phyloP scores from a whole-genome alignment of 2,797 vertebrate species.

The Parotocinclus haroldoi region DNA sequence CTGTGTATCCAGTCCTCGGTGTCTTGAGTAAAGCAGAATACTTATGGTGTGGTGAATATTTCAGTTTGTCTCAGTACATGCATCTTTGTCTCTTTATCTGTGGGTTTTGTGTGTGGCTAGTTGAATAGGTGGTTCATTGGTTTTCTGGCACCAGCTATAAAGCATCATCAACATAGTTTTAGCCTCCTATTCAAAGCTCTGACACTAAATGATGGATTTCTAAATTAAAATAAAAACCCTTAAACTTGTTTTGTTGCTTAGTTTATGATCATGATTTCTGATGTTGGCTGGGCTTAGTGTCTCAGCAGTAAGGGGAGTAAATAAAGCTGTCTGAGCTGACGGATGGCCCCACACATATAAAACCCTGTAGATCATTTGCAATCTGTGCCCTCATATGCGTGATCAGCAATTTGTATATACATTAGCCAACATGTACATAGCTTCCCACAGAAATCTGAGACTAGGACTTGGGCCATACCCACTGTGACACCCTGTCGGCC shows the following conservation, averaged over 20 bases:
- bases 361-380: conserved; percentile 55
- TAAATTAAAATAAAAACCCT: conserved; percentile 53
- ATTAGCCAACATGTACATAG: conserved; percentile 37
- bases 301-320: conserved; percentile 45
- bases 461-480: conserved; percentile 40
- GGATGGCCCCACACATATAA: conserved; percentile 54
- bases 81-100: conserved; percentile 4
- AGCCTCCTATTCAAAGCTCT: conserved; percentile 29
- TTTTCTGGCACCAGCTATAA: conserved; percentile 40
- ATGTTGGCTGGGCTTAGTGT: conserved; percentile 36
- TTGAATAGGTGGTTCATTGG: conserved; percentile 24
- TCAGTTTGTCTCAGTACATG: background rate
- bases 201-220: conserved; percentile 44
- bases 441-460: conserved; percentile 35
- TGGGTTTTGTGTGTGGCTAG: conserved; percentile 7
- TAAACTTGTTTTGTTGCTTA: conserved; percentile 43
- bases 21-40: background rate
- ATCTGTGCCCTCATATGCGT: conserved; percentile 48
- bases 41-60: background rate
- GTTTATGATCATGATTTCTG: conserved; percentile 52
- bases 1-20: too few species aligned
- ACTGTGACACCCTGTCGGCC: conserved; percentile 53
- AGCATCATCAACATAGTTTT: conserved; percentile 51
- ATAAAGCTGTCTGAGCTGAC: conserved; percentile 56
- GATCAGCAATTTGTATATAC: conserved; percentile 50